Base-by-base conservation (phyloP, 2,888 invertebrate genomes). In the Cerastis leucographa region DNA sequence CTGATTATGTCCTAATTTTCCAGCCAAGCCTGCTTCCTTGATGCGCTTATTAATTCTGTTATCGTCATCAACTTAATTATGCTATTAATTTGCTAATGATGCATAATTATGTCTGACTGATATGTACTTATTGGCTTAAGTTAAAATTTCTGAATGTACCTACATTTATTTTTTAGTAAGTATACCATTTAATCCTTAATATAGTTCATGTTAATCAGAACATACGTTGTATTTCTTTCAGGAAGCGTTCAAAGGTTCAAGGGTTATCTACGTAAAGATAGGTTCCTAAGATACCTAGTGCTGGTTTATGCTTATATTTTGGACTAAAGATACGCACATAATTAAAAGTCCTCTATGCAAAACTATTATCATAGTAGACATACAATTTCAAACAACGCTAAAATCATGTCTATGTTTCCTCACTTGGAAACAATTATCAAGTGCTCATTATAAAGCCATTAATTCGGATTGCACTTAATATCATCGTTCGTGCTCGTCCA, bases 391-490 rank as follows among this genome's bases (percentile, higher is more conserved):
- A 40, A 40, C 35, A 62, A 40, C 12, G 22, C 22, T 22, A 11
- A 62, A n/a, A 62, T n/a, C 22, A 44, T 49, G 49, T 56, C 35
- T 64, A 25, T 29, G 1, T 56, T 22, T 44, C 22, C 51, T 25
- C 14, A 49, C 14, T 83, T n/a, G 40, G 22, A 35, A 7, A 44
- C 51, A 54, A 78, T 46, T 56, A 74, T 62, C 9, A 19, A 72
- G 69, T 61, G 67, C 77, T 70, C 69, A 67, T 78, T 77, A 81
- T 71, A 77, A 74, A 78, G 44, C 65, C 80, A 81, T 87, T 81
- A 81, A 81, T 70, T 76, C 75, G 25, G 74, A 76, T 69, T 83
- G 84, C 78, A 83, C 71, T 81, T 65, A 65, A 77, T 78, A 19
- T 19, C 35, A 78, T 76, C 76, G 78, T 80, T 80, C 77, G 75